phyloP scores from a whole-genome alignment of 2,888 invertebrate genomes.

The Meiosimyza decipiens region DNA sequence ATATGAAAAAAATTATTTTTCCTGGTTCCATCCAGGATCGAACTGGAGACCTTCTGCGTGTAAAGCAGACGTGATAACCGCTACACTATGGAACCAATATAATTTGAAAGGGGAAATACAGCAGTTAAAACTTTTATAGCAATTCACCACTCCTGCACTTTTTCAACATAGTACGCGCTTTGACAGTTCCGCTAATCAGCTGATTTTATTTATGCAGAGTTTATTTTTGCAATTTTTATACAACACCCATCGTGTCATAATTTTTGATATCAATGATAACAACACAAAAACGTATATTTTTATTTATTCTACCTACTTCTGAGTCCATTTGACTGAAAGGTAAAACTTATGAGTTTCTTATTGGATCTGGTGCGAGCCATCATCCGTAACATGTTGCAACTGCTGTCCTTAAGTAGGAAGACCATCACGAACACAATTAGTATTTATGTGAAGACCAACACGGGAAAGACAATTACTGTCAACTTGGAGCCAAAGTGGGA shows the following conservation, averaged over 20 bases:
- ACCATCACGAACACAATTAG: slow-evolving; percentile 72
- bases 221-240: slow-evolving; percentile 5
- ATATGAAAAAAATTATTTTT: neutral
- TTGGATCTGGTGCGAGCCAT: slow-evolving; percentile 70
- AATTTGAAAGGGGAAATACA: neutral
- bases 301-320: neutral
- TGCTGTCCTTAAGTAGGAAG: slow-evolving; percentile 73
- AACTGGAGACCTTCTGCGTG: slow-evolving; percentile 69
- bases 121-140: neutral
- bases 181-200: slow-evolving; percentile 19
- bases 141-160: neutral
- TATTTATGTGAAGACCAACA: slow-evolving; percentile 78
- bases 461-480: slow-evolving; percentile 73
- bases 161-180: neutral
- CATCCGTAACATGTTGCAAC: slow-evolving; percentile 72
- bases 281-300: neutral
- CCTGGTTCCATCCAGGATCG: slow-evolving; percentile 67
- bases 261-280: too few relatives aligned
- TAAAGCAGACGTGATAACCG: slow-evolving; percentile 68
- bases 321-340: neutral
- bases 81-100: slow-evolving; percentile 67
- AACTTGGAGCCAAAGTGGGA: slow-evolving; percentile 80
- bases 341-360: slow-evolving; percentile 70
- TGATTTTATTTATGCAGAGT: slow-evolving; percentile 6
- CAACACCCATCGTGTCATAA: neutral